These are phyloP conservation scores for Phylloscopus collybita DNA, from an alignment of 2,797 vertebrate species.

Conservation along the genomic window DNA sequence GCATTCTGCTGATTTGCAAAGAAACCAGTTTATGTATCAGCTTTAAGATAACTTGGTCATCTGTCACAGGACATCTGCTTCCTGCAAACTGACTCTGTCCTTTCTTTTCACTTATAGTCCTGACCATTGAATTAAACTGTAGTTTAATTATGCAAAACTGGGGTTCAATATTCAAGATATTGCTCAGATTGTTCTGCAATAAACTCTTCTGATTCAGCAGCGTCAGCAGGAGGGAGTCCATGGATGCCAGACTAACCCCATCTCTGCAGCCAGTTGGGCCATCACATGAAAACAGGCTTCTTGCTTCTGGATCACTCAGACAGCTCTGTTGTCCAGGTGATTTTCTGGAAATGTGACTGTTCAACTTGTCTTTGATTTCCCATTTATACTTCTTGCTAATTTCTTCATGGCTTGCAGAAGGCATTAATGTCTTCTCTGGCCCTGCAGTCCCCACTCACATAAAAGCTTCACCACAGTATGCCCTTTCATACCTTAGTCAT, in stretches of 20 bases:
- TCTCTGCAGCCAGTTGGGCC: background rate
- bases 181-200: background rate
- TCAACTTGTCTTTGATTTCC: background rate
- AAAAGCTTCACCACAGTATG: background rate
- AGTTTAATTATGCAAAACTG: background rate
- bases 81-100: background rate
- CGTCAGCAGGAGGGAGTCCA: background rate
- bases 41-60: background rate
- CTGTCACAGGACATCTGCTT: background rate
- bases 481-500: constrained; percentile 34
- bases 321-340: background rate
- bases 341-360: background rate
- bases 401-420: constrained; percentile 5
- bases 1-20: background rate
- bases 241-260: background rate
- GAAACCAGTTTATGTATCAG: background rate
- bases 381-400: background rate
- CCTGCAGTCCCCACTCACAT: background rate
- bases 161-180: background rate
- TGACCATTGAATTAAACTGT: background rate
- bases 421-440: background rate
- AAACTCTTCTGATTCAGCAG: background rate
- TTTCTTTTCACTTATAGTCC: background rate
- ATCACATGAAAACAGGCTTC: background rate
- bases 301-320: background rate